A percentile compares a stretch with the other conserved stretches of the same genome.
phyloP scores from a whole-genome alignment of 2,113 vertebrate species.

The Protomyctophum bolini region DNA sequence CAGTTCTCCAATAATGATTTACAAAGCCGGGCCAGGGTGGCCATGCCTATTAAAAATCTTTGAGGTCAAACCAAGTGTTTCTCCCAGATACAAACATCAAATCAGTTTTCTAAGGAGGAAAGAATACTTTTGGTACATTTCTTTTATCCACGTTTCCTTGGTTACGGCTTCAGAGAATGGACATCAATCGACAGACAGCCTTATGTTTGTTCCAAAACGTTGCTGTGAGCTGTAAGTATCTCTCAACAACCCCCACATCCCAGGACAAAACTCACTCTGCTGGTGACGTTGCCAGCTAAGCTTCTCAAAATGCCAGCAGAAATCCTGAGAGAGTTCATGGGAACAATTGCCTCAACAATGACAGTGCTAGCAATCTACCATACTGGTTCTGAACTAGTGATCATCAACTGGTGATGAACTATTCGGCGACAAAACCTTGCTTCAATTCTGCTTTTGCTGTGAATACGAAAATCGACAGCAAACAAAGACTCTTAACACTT shows the following conservation, averaged over 20 bases:
- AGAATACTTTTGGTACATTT: background rate
- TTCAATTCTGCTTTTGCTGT: no score
- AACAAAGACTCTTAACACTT: no score
- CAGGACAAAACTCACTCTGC: background rate
- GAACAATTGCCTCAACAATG: background rate
- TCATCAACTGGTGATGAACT: no score
- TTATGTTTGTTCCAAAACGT: background rate
- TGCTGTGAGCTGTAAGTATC: background rate
- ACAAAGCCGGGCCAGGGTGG: background rate
- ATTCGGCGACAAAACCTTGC: no score
- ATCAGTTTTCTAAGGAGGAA: background rate
- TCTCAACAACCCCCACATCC: background rate
- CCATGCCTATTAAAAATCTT: conserved; percentile 15
- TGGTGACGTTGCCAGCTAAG: background rate
- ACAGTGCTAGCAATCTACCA: background rate
- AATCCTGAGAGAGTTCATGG: background rate
- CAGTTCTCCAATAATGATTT: background rate
- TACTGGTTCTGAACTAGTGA: no score
- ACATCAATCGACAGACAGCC: background rate
- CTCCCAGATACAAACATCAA: background rate
- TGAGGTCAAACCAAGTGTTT: background rate
- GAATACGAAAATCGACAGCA: no score
- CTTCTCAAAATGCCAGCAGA: background rate
- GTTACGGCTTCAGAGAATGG: background rate
- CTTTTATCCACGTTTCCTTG: background rate